Evolutionary conservation across 1,140 invertebrate genomes (phyloP).

Genomic region (Aphaenogaster rudis): DNA sequence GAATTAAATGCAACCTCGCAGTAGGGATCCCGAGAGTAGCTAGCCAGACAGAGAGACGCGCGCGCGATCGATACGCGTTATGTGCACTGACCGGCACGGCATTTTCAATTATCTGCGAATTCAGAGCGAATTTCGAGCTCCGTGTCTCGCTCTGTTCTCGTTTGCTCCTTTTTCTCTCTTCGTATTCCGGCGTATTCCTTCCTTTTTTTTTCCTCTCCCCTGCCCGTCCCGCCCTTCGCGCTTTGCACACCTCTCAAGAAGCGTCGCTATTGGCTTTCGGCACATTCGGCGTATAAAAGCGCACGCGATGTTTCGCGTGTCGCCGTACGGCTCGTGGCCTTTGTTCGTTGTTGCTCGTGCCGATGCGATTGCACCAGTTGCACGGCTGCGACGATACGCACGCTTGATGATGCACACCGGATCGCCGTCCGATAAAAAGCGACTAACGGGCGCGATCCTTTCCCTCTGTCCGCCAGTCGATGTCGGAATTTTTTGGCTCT

Average conservation of each 20-base stretch:
- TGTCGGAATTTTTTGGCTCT: conserved; percentile 34
- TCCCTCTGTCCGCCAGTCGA: background rate
- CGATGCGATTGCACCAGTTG: conserved; percentile 15
- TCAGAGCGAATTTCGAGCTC: conserved; percentile 39
- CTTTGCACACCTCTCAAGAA: background rate
- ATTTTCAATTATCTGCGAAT: conserved; percentile 65
- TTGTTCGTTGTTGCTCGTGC: conserved; percentile 65
- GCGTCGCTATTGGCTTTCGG: conserved; percentile 68
- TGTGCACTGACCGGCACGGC: conserved; percentile 53
- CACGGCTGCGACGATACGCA: conserved; percentile 17
- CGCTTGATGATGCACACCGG: conserved; percentile 10
- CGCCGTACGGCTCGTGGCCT: conserved; percentile 46
- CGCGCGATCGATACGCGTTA: conserved; percentile 64
- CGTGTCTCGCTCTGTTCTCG: conserved; percentile 16
- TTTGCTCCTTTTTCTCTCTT: conserved; percentile 39
- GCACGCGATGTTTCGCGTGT: conserved; percentile 64
- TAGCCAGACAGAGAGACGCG: background rate
- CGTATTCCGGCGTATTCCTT: background rate
- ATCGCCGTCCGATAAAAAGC: conserved; percentile 11
- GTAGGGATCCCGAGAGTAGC: conserved; percentile 21
- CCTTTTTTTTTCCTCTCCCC: background rate
- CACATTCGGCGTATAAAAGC: conserved; percentile 46
- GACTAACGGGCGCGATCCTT: conserved; percentile 5
- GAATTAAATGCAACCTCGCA: conserved; percentile 46
- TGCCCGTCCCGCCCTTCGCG: background rate